Percentiles rank a stretch among this genome's conserved stretches.
Conservation (phyloP, 2,888 invertebrate species). For the Cerastoderma edule region DNA sequence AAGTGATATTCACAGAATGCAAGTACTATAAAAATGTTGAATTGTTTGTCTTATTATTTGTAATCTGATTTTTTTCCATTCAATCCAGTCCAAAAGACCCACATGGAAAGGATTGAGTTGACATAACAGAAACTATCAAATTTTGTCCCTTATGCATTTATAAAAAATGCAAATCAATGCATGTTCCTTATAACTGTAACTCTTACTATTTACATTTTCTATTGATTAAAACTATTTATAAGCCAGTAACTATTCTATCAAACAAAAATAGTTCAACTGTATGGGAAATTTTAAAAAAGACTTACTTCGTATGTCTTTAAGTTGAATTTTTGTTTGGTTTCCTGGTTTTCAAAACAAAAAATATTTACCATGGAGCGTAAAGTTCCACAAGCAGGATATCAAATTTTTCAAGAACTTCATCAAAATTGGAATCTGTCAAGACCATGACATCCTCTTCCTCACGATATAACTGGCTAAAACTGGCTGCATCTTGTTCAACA, state of each 20-base stretch:
- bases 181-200: background rate
- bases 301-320: background rate
- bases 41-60: no score
- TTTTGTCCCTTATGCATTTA: no score
- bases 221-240: background rate
- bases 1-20: no score
- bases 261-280: background rate
- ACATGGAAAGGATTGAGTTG: no score
- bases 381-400: conserved; percentile 84
- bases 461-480: conserved; percentile 30
- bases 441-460: conserved; percentile 84
- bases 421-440: conserved; percentile 85
- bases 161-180: no score
- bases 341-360: background rate
- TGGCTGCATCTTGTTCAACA: conserved; percentile 6
- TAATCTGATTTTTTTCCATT: no score
- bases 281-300: background rate
- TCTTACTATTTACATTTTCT: background rate
- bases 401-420: conserved; percentile 82
- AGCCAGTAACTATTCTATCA: background rate
- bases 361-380: conserved; percentile 82
- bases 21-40: no score
- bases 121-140: no score
- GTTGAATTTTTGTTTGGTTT: background rate
- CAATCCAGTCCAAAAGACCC: no score